Evolutionary conservation across 2,797 vertebrate species (phyloP), one percentile per base, ranked within the genome.

Genomic region (Paedocypris micromegethes): DNA sequence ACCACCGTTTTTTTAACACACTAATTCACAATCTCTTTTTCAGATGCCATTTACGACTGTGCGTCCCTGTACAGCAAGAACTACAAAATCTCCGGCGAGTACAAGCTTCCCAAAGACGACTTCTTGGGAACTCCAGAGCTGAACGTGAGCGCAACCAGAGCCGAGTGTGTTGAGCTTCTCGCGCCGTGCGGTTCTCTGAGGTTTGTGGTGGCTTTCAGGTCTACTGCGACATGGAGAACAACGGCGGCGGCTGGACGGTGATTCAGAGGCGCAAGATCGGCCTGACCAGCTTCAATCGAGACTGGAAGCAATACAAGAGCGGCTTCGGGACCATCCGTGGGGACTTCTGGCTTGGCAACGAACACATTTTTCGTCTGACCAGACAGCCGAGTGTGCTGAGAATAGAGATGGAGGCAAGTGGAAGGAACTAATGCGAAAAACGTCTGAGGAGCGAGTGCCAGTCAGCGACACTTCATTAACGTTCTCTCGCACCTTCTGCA

Each of bases 311-410:
- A 75, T 99, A 99, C 75, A 94, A 86, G 76, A 90, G 82, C 3
- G 97, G 97, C 46, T 99, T 99, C 75, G 97, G 97, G 71, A 93
- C 91, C 64, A 91, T 92, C 69, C 91, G 88, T 0, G 97, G 97
- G 60, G 97, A 99, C 81, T 99, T 99, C 83, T 99, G 97, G 97
- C 85, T 99, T 7, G 97, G 97, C 74, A 99, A 98, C 1, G 94
- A 98, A 53, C 86, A 98, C 67, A 94, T 99, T 87, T 93, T 92
- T 77, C 90, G 94, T 41, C 83, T 99, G 55, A 93, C 94, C 23
- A 87, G 91, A 68, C 92, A 94, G 66, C 94, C 95, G 23, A 96
- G 87, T 9, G 75, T 86, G 73, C 90, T 99, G 8, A 85, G 93
- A 8, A 92, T 98, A 60, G 97, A 98, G 73, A 46, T 99, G 79